Evolutionary conservation across 2,113 vertebrate species (phyloP), one percentile per base, ranked within the genome.

Genomic region (Guaruba guarouba): DNA sequence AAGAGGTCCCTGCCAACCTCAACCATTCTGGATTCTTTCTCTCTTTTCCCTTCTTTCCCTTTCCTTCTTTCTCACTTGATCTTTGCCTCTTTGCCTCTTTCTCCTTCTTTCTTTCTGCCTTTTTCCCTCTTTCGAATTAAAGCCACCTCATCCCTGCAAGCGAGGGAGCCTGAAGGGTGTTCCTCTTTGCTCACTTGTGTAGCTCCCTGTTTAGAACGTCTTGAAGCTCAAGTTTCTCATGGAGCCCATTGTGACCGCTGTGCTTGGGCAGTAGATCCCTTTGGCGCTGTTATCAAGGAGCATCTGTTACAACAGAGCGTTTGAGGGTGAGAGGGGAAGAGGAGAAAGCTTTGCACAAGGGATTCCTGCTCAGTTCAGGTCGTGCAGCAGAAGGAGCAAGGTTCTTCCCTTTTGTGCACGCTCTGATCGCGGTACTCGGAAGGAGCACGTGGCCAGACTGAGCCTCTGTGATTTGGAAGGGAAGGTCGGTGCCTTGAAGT

Each of bases 261-360:
- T 41, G 0, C 35, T 54, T 9, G 63, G 31, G 86, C 71, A 69
- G 24, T 11, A 6, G 0, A 4, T n/a, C 68, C 52, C 75, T 48
- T 82, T 29, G 69, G 73, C 0, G 1, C 17, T 12, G 46, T 28
- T 59, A 7, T 35, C 59, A 9, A 63, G 27, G 44, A 51, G 29
- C 27, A 13, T 63, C 46, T 31, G 9, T 67, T 77, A 2, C 0
- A 2, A 3, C 48, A 5, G 0, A 1, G 59, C 6, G 23, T 10
- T 59, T 10, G 68, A 44, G 41, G 51, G 68, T 1, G 33, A 63
- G 22, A 29, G 39, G 52, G 59, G 69, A 75, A 44, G 43, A 41
- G 69, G 59, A 76, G 55, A 3, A 78, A 17, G 52, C 33, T 55
- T 44, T 35, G 1, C 19, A 0, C 2, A 5, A 10, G 24, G 68